phyloP scores from a whole-genome alignment of 2,888 invertebrate genomes.

The Strigamia crassipes region DNA sequence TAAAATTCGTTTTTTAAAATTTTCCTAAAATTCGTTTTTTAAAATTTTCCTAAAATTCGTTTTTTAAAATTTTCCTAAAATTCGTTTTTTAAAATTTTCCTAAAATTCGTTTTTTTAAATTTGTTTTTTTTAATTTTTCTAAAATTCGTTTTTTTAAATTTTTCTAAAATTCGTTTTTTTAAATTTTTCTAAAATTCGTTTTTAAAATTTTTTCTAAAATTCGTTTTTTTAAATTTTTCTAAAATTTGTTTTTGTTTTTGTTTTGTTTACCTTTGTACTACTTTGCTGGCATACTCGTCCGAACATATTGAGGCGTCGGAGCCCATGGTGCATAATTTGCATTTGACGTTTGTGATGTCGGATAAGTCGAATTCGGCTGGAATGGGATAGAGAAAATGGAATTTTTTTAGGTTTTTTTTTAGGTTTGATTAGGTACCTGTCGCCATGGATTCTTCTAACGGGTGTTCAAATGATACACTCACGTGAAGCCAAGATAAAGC shows the following conservation, averaged over 20 bases:
- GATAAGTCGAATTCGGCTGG: constrained; percentile 81
- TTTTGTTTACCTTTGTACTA: constrained; percentile 71
- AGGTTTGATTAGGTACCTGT: constrained; percentile 63
- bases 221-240: too few species aligned
- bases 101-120: too few species aligned
- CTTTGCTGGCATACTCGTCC: constrained; percentile 62
- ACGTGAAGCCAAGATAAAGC: constrained; percentile 88
- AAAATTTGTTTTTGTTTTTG: not conserved
- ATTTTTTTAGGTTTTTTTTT: not conserved
- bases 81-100: too few species aligned
- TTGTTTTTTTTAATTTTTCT: too few species aligned
- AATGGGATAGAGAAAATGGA: constrained; percentile 48
- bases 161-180: too few species aligned
- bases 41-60: not conserved
- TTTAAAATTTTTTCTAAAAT: too few species aligned
- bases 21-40: not conserved
- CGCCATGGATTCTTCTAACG: constrained; percentile 87
- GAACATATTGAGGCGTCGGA: constrained; percentile 61
- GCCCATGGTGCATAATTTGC: constrained; percentile 71
- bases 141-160: too few species aligned
- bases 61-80: too few species aligned
- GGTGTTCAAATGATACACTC: constrained; percentile 89
- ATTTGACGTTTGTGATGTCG: constrained; percentile 78
- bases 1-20: not conserved
- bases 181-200: too few species aligned